Base-by-base conservation (phyloP, 1,140 invertebrate species). In the Zaprionus ornatus region DNA sequence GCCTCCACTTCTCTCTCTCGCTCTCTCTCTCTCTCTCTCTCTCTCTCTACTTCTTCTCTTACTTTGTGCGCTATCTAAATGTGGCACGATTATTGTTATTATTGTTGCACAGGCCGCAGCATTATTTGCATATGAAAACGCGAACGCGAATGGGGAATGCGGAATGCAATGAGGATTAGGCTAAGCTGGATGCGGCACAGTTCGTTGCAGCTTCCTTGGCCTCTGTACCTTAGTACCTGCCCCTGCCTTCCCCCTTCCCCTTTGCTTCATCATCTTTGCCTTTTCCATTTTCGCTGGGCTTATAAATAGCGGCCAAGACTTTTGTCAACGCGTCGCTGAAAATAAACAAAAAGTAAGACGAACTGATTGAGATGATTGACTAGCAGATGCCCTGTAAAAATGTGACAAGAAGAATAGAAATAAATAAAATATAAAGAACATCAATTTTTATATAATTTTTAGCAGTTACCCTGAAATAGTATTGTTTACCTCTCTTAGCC, bases 31-130 rank as follows among this genome's bases (percentile, higher is more conserved):
- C 59, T 71, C 29, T 32, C 29, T 32, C 29, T 10, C 29, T 29
- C 9, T 23, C 42, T 35, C 23, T 4, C 23, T 4, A 21, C 13
- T 19, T 5, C n/a, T 21, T 32, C 29, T 55, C 23, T 65, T 54
- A 64, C 66, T 70, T 32, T 48, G 40, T 66, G 55, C 60, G 79
- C 72, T 90, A 91, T 90, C 85, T 91, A 86, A 91, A 85, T 91
- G 77, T 88, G 76, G 77, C 85, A 82, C 85, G 79, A 88, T 91
- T 91, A 91, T 91, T 88, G 82, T 91, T 91, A 88, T 91, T 91
- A 88, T 82, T 90, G 82, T 73, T 67, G 81, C 78, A 60, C 78
- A 60, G 62, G 83, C 59, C 81, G 74, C 70, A 82, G 78, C 66
- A 82, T 86, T 86, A 86, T 83, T 83, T 83, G 77, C 80, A 75